Evolutionary conservation across 2,888 invertebrate species (phyloP).

Genomic region (Corbicula japonica): DNA sequence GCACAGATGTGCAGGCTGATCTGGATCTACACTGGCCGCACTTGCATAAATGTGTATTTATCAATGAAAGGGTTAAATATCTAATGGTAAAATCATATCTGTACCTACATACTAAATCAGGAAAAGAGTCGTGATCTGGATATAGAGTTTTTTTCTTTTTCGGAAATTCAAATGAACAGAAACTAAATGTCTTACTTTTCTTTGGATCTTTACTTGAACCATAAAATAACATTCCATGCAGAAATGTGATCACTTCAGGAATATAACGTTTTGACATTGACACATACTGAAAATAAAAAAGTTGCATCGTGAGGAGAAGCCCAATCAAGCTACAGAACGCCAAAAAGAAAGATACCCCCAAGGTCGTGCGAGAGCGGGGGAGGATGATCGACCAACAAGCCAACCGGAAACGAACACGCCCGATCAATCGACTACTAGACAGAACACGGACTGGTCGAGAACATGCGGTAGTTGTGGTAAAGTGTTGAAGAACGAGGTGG

Average conservation of each 20-base stretch:
- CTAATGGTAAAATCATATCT: background rate
- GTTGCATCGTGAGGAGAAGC: slow-evolving; percentile 4
- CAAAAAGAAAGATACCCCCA: slow-evolving; percentile 9
- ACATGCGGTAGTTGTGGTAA: slow-evolving; percentile 36
- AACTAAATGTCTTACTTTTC: slow-evolving; percentile 66
- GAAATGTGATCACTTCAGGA: slow-evolving; percentile 93
- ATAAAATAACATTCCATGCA: slow-evolving; percentile 92
- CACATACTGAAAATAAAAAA: slow-evolving; percentile 89
- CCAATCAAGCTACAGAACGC: slow-evolving; percentile 7
- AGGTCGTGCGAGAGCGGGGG: slow-evolving; percentile 23
- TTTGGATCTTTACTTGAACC: slow-evolving; percentile 84
- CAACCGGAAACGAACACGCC: slow-evolving; percentile 24
- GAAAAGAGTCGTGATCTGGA: background rate
- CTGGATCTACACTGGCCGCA: too few species aligned
- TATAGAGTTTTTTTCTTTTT: background rate
- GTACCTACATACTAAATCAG: too few species aligned
- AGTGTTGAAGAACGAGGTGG: slow-evolving; percentile 26
- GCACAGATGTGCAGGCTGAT: too few species aligned
- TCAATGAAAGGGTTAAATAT: background rate
- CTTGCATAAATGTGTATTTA: background rate
- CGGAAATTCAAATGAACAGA: background rate
- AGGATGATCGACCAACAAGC: slow-evolving; percentile 21
- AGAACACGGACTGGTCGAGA: slow-evolving; percentile 29
- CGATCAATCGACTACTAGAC: slow-evolving; percentile 14
- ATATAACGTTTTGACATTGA: slow-evolving; percentile 92